Conservation (phyloP, 2,888 invertebrate genomes). For the Andrena camellia region DNA sequence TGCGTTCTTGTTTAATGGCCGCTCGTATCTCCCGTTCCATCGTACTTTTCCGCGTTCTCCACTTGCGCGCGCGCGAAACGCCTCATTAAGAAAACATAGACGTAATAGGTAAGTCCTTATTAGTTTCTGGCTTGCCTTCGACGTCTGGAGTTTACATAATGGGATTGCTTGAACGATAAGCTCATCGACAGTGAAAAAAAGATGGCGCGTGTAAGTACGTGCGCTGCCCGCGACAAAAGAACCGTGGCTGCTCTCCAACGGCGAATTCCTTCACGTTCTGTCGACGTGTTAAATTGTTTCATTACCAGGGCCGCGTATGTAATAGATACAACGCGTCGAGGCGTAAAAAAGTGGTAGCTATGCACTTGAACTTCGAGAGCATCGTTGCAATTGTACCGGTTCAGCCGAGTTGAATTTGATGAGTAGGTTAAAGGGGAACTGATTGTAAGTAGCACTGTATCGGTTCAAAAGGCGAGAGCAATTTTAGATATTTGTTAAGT, state of each 20-base stretch:
- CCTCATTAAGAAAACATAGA: slow-evolving; percentile 22
- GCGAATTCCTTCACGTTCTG: slow-evolving; percentile 46
- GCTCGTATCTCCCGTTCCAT: not conserved
- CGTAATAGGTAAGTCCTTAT: slow-evolving; percentile 21
- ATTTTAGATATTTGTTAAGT: no score
- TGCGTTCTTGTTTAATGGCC: not conserved
- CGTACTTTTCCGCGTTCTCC: slow-evolving; percentile 24
- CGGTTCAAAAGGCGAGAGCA: no score
- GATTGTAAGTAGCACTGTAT: not conserved
- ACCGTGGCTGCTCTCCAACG: not conserved
- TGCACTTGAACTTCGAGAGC: slow-evolving; percentile 40
- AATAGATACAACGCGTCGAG: slow-evolving; percentile 1
- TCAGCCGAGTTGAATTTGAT: slow-evolving; percentile 18
- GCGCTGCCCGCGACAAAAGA: not conserved
- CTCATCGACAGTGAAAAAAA: not conserved
- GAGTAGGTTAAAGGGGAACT: slow-evolving; percentile 16
- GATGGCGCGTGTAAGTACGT: not conserved
- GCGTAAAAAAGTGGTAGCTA: slow-evolving; percentile 18
- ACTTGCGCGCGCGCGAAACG: not conserved
- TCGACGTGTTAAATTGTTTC: slow-evolving; percentile 50
- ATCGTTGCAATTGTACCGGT: slow-evolving; percentile 19
- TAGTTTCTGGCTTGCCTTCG: slow-evolving; percentile 24
- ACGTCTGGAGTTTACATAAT: slow-evolving; percentile 29
- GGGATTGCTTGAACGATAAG: slow-evolving; percentile 26
- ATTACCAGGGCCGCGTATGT: slow-evolving; percentile 10